Evolutionary conservation across 2,797 vertebrate species (phyloP), one percentile per base, ranked within the genome.

Genomic region (Melanotaenia boesemani): DNA sequence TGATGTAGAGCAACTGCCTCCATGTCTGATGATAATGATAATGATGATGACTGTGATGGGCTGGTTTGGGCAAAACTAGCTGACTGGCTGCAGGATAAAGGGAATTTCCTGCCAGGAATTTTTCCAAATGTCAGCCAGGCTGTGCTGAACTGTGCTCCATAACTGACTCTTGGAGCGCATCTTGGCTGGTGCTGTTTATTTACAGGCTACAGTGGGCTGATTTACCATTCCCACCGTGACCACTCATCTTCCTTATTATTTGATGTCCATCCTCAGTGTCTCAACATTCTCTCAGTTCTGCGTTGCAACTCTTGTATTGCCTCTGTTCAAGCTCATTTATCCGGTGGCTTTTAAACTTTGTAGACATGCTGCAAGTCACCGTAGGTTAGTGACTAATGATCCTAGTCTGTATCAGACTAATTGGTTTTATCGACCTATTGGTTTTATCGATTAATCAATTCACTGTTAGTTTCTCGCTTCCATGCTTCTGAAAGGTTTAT

Each of bases 21-120:
- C 78, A 57, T 55, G 80, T 91, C 85, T 86, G 86, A 84, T 74
- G 82, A 86, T 86, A 70, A 85, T 87, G 78, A 86, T 87, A 63
- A 88, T 89, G 85, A 88, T 85, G 83, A 89, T 89, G 88, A 83
- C 59, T 75, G 18, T 81, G 77, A 88, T 86, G 83, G 71, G 57
- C 41, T 52, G 74, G 87, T 77, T 52, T 80, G 79, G 86, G 81
- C 72, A 74, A 72, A 80, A 68, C 86, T 70, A 66, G 60, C 79
- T 69, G 70, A 66, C 76, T 79, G 56, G 52, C 70, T 74, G 67
- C 67, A 68, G 81, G 86, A 90, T 90, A 82, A 89, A 88, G 83
- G 87, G 89, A 83, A 76, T 90, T 89, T 91, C 86, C 90, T 85
- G 79, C 73, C 82, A 81, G 87, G 84, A 89, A 83, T 91, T 22